Evolutionary conservation across 2,797 vertebrate species (phyloP).

Genomic region (Sciurus carolinensis): DNA sequence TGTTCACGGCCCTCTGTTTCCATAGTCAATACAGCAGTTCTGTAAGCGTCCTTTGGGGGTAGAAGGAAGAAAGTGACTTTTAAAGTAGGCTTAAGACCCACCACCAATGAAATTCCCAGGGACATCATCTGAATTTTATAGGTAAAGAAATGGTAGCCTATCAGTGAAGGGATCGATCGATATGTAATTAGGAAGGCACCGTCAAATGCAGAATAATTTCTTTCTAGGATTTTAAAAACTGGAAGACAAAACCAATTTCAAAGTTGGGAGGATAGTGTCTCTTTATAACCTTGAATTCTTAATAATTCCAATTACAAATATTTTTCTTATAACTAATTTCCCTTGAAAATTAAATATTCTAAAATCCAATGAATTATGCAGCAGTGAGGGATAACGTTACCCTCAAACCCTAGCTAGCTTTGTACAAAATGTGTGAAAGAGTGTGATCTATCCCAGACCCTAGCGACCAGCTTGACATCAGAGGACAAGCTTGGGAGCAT

Average conservation of each 20-base stretch:
- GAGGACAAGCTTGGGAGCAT: background rate
- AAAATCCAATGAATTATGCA: background rate
- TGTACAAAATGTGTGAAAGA: background rate
- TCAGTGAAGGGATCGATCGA: constrained; percentile 5
- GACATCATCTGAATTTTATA: constrained; percentile 34
- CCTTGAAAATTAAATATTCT: constrained; percentile 43
- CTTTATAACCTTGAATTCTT: constrained; percentile 39
- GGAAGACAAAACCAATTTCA: constrained; percentile 29
- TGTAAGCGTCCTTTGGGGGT: background rate
- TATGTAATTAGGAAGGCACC: background rate
- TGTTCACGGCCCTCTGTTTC: background rate
- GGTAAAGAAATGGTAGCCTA: constrained; percentile 31
- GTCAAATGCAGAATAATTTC: background rate
- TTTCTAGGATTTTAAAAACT: constrained; percentile 20
- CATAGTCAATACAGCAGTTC: background rate
- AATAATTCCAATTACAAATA: constrained; percentile 46
- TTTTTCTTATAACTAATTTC: constrained; percentile 52
- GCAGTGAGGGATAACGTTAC: background rate
- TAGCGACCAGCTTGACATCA: background rate
- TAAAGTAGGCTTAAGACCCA: background rate
- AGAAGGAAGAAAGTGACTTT: background rate
- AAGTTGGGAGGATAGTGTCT: background rate
- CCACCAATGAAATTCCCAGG: background rate
- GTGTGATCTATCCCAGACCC: background rate
- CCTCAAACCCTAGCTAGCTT: background rate